phyloP scores from a whole-genome alignment of 2,113 vertebrate genomes.

The Campylomormyrus numenius region DNA sequence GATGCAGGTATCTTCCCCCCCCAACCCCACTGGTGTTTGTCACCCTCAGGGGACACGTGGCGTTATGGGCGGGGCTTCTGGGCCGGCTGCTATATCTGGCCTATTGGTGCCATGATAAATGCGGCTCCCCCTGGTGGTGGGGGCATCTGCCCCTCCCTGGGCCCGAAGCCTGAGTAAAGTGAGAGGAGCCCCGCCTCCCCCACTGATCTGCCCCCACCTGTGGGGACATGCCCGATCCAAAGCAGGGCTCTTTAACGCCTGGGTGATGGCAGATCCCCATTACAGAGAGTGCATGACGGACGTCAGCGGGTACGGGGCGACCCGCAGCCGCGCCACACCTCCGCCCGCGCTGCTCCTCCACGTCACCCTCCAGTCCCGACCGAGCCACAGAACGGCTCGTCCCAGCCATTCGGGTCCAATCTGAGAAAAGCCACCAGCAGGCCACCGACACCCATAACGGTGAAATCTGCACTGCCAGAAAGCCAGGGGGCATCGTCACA shows the following conservation, averaged over 20 bases:
- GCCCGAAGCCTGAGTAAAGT: not conserved
- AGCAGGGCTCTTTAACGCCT: not conserved
- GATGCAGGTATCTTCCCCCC: not conserved
- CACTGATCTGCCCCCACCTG: not conserved
- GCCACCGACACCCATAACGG: not conserved
- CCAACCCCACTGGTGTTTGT: not conserved
- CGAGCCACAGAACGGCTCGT: not conserved
- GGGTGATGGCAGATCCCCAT: not conserved
- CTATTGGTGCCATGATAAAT: not conserved
- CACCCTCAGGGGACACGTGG: not conserved
- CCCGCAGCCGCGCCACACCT: not conserved
- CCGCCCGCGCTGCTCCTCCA: not conserved
- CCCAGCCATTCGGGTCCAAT: not conserved
- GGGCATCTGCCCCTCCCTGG: not conserved
- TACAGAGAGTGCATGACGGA: not conserved
- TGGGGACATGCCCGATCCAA: not conserved
- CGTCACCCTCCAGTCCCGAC: not conserved
- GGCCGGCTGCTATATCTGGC: not conserved
- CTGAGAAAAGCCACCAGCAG: not conserved
- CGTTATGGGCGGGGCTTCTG: not conserved
- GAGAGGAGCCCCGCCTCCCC: not conserved
- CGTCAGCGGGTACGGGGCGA: not conserved
- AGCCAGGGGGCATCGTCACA: not conserved
- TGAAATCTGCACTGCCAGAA: not conserved
- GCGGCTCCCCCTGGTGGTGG: not conserved